Conservation (phyloP, 2,113 vertebrate genomes). For the Lasiurus cinereus region DNA sequence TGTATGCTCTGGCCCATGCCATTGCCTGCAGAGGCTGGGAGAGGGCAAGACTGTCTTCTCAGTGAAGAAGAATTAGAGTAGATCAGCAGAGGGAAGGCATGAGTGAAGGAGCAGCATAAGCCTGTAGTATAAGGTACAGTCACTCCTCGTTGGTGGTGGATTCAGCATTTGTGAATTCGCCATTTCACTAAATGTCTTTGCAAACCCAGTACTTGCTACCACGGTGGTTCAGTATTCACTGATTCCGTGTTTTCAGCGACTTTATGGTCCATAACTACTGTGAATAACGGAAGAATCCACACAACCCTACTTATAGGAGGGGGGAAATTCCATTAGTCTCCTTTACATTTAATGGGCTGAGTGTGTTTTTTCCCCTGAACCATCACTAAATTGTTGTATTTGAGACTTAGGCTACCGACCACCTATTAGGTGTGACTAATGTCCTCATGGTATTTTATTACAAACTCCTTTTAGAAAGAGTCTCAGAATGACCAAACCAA, state of each 20-base stretch:
- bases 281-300: neutral
- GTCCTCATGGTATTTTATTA: neutral
- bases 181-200: neutral
- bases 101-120: neutral
- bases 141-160: neutral
- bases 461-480: neutral
- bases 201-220: neutral
- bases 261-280: neutral
- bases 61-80: neutral
- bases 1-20: neutral
- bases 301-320: neutral
- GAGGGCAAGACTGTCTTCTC: neutral
- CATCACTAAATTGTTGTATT: slow-evolving; percentile 5
- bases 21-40: neutral
- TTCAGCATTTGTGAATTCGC: neutral
- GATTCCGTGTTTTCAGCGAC: neutral
- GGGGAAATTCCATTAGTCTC: neutral
- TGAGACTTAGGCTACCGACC: neutral
- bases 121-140: neutral
- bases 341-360: neutral
- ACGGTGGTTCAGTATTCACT: neutral
- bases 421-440: neutral
- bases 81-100: neutral
- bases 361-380: neutral
- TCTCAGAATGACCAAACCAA: neutral